Evolutionary conservation across 1,140 invertebrate genomes (phyloP).

Genomic region (Geopemphigus sp.): DNA sequence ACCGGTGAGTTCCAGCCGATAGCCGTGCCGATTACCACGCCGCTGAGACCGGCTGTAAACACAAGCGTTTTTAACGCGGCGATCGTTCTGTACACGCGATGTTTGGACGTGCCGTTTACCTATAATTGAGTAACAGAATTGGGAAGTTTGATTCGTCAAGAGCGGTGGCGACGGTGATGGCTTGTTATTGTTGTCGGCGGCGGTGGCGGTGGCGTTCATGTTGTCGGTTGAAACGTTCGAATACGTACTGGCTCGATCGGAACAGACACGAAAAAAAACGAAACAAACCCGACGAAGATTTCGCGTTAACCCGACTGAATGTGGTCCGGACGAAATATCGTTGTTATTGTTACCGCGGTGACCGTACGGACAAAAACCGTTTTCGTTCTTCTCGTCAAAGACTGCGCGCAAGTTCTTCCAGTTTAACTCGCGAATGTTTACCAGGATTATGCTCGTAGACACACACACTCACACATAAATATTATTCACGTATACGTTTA

Average conservation of each 20-base stretch:
- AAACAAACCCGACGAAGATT: background rate
- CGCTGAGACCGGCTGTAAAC: background rate
- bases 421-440: constrained; percentile 17
- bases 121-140: background rate
- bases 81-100: too few species aligned
- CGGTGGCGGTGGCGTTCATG: too few species aligned
- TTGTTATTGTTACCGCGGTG: background rate
- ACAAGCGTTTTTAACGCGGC: too few species aligned
- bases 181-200: too few species aligned
- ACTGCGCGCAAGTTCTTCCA: background rate
- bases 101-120: too few species aligned
- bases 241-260: too few species aligned
- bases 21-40: too few species aligned
- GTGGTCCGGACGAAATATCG: background rate
- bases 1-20: background rate
- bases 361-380: constrained; percentile 16
- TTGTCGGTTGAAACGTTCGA: too few species aligned
- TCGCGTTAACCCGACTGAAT: background rate
- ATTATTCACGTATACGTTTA: background rate
- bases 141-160: too few species aligned
- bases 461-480: too few species aligned
- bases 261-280: background rate
- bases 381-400: constrained; percentile 21
- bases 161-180: too few species aligned
- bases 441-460: constrained; percentile 1